Percentiles rank a stretch among this genome's conserved stretches.
These are phyloP conservation scores for Oncorhynchus mykiss DNA, from an alignment of 2,113 vertebrate species.

Conservation along the genomic window DNA sequence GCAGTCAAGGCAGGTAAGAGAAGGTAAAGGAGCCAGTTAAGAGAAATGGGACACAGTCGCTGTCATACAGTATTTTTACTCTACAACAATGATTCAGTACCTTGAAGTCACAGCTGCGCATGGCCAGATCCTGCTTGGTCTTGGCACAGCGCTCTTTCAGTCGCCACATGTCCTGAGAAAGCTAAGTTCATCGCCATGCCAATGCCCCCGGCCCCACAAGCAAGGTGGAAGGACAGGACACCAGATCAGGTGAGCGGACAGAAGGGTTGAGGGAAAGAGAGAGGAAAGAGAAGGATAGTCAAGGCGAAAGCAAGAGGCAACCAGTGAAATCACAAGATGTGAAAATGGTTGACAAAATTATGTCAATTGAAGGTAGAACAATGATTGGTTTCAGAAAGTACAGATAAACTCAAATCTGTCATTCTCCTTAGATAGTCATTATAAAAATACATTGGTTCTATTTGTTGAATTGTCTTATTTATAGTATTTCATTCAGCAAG, in stretches of 20 bases:
- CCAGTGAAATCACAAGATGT: constrained; percentile 14
- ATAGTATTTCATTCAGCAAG: neutral
- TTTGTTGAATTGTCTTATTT: neutral
- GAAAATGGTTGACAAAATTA: neutral
- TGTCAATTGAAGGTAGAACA: neutral
- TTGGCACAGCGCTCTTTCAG: constrained; percentile 84
- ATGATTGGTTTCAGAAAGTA: neutral
- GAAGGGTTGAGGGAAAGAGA: constrained; percentile 42
- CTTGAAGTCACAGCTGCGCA: constrained; percentile 83
- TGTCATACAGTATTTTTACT: no score
- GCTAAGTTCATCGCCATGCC: constrained; percentile 62
- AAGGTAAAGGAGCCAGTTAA: no score
- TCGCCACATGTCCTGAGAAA: constrained; percentile 83
- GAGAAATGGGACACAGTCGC: no score
- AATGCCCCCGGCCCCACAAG: constrained; percentile 55
- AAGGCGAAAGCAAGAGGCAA: constrained; percentile 30
- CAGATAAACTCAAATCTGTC: neutral
- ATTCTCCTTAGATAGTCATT: neutral
- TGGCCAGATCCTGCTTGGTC: constrained; percentile 86
- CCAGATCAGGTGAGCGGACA: constrained; percentile 2
- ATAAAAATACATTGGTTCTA: neutral
- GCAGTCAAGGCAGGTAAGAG: no score
- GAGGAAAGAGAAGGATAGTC: constrained; percentile 65
- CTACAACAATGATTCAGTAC: constrained; percentile 58
- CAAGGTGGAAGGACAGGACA: constrained; percentile 40